Base-by-base conservation (phyloP, 2,113 vertebrate genomes). In the Otus sunia region DNA sequence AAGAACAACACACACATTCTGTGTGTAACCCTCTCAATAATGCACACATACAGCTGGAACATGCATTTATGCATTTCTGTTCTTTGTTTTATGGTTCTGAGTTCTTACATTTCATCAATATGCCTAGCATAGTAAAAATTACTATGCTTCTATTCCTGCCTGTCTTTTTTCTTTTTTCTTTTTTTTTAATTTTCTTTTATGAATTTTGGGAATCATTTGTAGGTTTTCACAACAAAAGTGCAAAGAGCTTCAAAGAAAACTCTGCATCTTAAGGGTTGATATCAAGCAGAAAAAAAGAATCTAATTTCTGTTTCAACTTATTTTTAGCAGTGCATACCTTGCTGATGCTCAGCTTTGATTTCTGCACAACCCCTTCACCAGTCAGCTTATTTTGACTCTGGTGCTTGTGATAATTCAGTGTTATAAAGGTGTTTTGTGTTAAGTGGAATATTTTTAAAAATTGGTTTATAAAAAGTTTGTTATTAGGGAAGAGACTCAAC, bases 401-500 rank as follows among this genome's bases (percentile, higher is more conserved):
- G 73, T 96, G 43, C 16, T 93, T 5, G 19, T 94, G 60, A 41
- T 84, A 95, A 64, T 91, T 94, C 68, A 74, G 12, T 68, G 56
- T 76, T 91, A 86, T 12, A 41, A n/a, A 86, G 36, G 47, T 26
- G 3, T 0, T 23, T 73, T 92, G 86, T 79, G 47, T 90, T 97
- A 90, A 92, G 53, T 55, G 52, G 86, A 96, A 96, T 73, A 92
- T 96, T 95, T 97, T 86, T 77, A 95, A 96, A 95, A 83, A 83
- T 23, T 64, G 50, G 45, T 66, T 82, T 66, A 50, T n/a, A 55
- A 92, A 89, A 97, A 86, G 45, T 92, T 97, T 97, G 95, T 95
- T 96, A 95, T 96, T 94, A 87, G 53, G 68, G 67, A 88, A 95
- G 22, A 93, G 15, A 69, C 84, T 96, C 86, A 83, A 64, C 25